Percentiles rank a stretch among this genome's conserved stretches.
Evolutionary conservation across 1,140 invertebrate genomes (phyloP).

Genomic region (Diachasma alloeum): DNA sequence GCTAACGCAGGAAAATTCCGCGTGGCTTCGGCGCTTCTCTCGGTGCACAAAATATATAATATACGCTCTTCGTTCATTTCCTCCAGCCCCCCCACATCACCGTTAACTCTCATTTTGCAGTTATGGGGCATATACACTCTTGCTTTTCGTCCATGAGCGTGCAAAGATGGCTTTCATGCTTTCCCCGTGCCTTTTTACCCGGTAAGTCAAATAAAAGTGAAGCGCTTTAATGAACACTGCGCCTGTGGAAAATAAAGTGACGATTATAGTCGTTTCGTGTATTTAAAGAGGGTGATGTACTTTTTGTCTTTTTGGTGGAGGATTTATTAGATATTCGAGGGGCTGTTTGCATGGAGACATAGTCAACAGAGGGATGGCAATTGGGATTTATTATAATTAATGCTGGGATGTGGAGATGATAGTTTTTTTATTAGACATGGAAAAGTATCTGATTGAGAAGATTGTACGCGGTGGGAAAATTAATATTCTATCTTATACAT

Average conservation of each 20-base stretch:
- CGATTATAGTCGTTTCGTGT: slow-evolving; percentile 17
- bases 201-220: slow-evolving; percentile 27
- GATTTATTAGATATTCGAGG: no score
- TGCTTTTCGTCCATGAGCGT: background rate
- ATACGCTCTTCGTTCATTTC: background rate
- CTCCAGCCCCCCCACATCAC: background rate
- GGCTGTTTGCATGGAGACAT: no score
- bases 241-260: slow-evolving; percentile 22
- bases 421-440: no score
- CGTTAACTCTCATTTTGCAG: background rate
- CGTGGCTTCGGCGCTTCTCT: slow-evolving; percentile 1
- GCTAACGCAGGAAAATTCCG: slow-evolving; percentile 22
- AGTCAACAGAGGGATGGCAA: no score
- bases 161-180: slow-evolving; percentile 31
- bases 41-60: background rate
- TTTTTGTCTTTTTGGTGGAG: no score
- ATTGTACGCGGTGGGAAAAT: no score
- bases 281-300: background rate
- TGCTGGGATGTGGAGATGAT: no score
- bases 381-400: no score
- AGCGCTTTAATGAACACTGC: slow-evolving; percentile 27
- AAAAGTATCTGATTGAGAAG: no score
- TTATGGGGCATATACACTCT: background rate
- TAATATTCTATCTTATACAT: no score
- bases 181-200: slow-evolving; percentile 6